Conservation (phyloP, 2,797 vertebrate species). For the Galago senegalensis region DNA sequence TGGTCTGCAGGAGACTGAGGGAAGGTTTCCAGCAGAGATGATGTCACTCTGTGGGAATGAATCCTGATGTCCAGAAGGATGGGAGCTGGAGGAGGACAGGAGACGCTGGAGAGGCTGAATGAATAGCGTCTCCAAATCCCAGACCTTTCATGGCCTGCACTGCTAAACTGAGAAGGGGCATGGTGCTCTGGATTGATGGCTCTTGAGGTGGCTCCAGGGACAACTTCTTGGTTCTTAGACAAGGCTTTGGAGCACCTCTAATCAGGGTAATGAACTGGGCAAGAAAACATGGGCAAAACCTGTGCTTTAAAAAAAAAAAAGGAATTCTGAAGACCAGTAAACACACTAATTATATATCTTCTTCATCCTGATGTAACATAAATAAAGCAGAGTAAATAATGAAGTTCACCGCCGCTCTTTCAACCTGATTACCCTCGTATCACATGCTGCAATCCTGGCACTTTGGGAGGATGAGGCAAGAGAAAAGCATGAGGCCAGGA, state of each 20-base stretch:
- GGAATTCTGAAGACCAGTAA: background rate
- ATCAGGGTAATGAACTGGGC: background rate
- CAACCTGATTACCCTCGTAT: background rate
- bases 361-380: background rate
- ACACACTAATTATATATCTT: background rate
- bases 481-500: background rate
- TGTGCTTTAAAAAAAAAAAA: background rate
- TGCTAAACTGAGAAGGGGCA: conserved; percentile 20
- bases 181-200: background rate
- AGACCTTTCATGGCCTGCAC: background rate
- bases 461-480: background rate
- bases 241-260: conserved; percentile 5
- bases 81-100: background rate
- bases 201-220: conserved; percentile 15
- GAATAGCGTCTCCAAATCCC: conserved; percentile 42
- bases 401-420: background rate
- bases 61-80: conserved; percentile 34
- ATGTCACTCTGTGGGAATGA: conserved; percentile 57
- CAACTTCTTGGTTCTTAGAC: background rate
- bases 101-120: background rate
- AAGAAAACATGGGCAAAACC: background rate
- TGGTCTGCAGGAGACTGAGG: background rate
- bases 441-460: background rate
- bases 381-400: background rate
- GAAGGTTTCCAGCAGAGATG: conserved; percentile 68